Evolutionary conservation across 2,113 vertebrate species (phyloP), one percentile per base, ranked within the genome.

Genomic region (Noctilio leporinus): DNA sequence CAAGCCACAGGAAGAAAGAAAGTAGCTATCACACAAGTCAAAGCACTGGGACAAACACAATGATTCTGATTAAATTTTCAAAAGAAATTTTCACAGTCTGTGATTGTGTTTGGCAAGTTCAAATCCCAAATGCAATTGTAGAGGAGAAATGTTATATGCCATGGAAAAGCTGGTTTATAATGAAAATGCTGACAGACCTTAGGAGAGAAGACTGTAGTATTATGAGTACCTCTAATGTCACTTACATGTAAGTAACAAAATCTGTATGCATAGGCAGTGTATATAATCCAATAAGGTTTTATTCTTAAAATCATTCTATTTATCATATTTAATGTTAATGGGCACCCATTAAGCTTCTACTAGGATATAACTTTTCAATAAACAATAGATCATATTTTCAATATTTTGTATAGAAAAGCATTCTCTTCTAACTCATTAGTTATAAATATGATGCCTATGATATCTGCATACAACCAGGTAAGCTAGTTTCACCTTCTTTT

Each of bases 151-250:
- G 57, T 93, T 86, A 90, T 86, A 76, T 85, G 87, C 43, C 77
- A 73, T 94, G 92, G 85, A 83, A 94, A 92, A 93, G 51, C 11
- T 95, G 12, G 59, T 77, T 92, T 88, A 83, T 88, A 95, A 84
- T 96, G 91, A 97, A 97, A 97, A 94, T 87, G 19, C 77, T 93
- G 86, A 82, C 43, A 96, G 43, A 80, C 22, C 53, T 93, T 94
- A 78, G 1, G 2, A 95, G 35, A 95, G 59, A 95, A 92, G 7
- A 93, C 38, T 82, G 4, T 55, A 87, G 72, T 92, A 82, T 72
- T 7, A 65, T 28, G 40, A 72, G 53, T 14, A 89, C 22, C 47
- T 95, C n/a, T 92, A 93, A 89, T 84, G 40, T 86, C 47, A 86
- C 40, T 91, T 70, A 62, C 5, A 8, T 67, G 7, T 84, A 82